Evolutionary conservation across 2,113 vertebrate species (phyloP).

Genomic region (Rhinogobius similis): DNA sequence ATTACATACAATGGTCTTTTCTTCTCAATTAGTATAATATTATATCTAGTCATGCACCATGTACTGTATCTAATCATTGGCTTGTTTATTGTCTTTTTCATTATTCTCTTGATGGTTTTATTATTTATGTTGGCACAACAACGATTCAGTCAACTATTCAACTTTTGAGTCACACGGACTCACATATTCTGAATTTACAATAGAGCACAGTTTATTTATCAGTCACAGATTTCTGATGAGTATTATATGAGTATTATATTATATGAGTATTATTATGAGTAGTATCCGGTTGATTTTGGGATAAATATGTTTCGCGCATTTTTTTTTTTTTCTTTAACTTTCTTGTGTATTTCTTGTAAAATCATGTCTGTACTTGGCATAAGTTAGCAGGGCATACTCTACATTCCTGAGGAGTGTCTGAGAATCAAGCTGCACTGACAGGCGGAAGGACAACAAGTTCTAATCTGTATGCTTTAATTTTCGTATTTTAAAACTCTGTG

Average conservation of each 20-base stretch:
- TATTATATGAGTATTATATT: no score
- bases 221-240: no score
- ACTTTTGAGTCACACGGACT: no score
- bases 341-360: conserved; percentile 16
- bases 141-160: no score
- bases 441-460: conserved; percentile 45
- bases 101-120: background rate
- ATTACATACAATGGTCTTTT: background rate
- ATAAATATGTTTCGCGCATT: background rate
- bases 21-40: background rate
- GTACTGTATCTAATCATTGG: no score
- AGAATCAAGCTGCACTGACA: conserved; percentile 59
- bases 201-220: background rate
- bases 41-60: no score
- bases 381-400: conserved; percentile 56
- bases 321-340: background rate
- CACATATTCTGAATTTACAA: background rate
- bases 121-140: background rate
- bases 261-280: no score
- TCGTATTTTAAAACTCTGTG: background rate
- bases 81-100: no score
- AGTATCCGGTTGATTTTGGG: background rate
- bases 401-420: conserved; percentile 72
- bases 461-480: background rate
- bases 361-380: conserved; percentile 73